A percentile compares a stretch with the other conserved stretches of the same genome.
Evolutionary conservation across 2,888 invertebrate species (phyloP).

Genomic region (Cheilosia vulpina): DNA sequence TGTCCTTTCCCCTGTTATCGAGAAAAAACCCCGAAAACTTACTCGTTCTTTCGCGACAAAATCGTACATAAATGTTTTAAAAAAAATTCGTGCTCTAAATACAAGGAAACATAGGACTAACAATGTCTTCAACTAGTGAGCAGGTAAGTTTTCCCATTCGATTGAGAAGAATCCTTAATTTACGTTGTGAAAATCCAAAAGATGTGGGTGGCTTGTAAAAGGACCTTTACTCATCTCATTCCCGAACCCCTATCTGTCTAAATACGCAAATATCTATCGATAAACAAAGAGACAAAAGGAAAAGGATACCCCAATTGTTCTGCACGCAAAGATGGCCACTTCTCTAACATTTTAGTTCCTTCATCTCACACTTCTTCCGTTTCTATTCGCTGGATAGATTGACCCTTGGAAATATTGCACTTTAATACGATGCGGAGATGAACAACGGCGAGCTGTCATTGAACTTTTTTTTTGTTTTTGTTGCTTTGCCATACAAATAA

Average conservation of each 20-base stretch:
- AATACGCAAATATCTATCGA: slow-evolving; percentile 43
- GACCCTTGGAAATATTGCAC: slow-evolving; percentile 39
- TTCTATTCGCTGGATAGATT: slow-evolving; percentile 27
- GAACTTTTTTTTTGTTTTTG: slow-evolving; percentile 52
- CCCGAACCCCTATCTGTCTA: background rate
- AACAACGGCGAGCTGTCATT: slow-evolving; percentile 64
- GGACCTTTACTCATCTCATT: slow-evolving; percentile 5
- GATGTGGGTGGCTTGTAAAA: slow-evolving; percentile 37
- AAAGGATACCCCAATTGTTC: slow-evolving; percentile 57
- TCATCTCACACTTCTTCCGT: slow-evolving; percentile 16
- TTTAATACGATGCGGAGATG: slow-evolving; percentile 49
- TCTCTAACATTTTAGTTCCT: slow-evolving; percentile 17
- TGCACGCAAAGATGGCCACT: slow-evolving; percentile 63
- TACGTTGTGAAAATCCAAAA: slow-evolving; percentile 31
- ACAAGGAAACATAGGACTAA: slow-evolving; percentile 56
- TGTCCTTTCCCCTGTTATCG: slow-evolving; percentile 2
- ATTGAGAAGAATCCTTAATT: slow-evolving; percentile 13
- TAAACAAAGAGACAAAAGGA: slow-evolving; percentile 56
- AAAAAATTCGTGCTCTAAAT: slow-evolving; percentile 36
- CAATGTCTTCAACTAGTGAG: slow-evolving; percentile 74
- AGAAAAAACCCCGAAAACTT: slow-evolving; percentile 10
- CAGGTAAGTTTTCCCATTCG: slow-evolving; percentile 60
- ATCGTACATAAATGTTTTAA: slow-evolving; percentile 63
- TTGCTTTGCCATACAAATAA: slow-evolving; percentile 20
- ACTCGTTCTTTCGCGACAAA: slow-evolving; percentile 51